These are phyloP conservation scores for Ictalurus furcatus DNA, from an alignment of 2,113 vertebrate species.

Conservation along the genomic window DNA sequence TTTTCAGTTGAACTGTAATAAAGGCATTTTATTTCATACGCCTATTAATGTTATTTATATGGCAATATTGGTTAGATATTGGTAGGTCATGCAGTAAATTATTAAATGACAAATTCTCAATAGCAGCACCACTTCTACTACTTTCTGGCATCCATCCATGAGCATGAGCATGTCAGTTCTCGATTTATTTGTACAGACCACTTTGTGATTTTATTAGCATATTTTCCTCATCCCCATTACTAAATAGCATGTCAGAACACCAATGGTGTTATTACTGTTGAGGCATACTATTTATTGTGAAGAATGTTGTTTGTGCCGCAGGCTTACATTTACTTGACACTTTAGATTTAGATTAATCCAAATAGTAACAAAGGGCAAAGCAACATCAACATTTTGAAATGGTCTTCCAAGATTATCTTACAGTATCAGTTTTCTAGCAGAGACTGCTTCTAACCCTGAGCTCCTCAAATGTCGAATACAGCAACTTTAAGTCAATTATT, in stretches of 20 bases:
- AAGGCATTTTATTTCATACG: too few relatives aligned
- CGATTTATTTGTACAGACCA: not conserved
- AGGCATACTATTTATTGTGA: too few relatives aligned
- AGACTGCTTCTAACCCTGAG: not conserved
- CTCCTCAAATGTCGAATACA: not conserved
- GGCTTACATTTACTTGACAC: not conserved
- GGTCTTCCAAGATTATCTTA: not conserved
- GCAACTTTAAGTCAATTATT: not conserved
- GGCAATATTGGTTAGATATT: not conserved
- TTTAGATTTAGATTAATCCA: not conserved
- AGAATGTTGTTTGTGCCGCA: not conserved
- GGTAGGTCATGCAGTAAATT: not conserved
- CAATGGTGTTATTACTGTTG: not conserved
- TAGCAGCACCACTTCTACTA: not conserved
- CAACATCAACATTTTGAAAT: not conserved
- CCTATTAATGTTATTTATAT: not conserved
- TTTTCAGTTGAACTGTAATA: not conserved
- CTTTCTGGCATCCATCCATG: not conserved
- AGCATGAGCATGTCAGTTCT: not conserved
- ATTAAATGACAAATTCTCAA: not conserved
- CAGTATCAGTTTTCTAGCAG: not conserved
- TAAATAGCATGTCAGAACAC: not conserved
- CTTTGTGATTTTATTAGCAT: not conserved
- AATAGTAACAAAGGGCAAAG: not conserved
- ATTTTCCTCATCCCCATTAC: not conserved